These are phyloP conservation scores for Psittacula derbiana DNA, from an alignment of 2,797 vertebrate genomes.

Conservation along the genomic window DNA sequence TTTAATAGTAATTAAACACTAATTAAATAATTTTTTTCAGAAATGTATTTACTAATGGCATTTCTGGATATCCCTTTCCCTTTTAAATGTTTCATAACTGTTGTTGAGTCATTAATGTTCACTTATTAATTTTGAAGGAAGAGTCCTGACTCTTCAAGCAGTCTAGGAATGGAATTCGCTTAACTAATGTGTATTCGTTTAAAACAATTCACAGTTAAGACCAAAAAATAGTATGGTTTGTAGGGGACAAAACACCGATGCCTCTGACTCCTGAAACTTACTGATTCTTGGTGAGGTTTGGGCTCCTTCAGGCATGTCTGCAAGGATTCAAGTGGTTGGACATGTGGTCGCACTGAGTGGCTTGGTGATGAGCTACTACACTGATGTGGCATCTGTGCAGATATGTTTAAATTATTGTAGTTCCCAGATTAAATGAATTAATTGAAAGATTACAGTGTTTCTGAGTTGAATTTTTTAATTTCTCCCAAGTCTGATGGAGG, in stretches of 20 bases:
- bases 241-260: background rate
- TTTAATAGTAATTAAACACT: constrained; percentile 39
- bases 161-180: constrained; percentile 41
- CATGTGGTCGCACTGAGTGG: background rate
- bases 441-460: background rate
- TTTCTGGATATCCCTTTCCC: constrained; percentile 48
- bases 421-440: background rate
- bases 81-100: constrained; percentile 59
- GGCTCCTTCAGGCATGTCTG: background rate
- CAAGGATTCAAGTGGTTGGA: fast-evolving
- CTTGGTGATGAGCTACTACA: background rate
- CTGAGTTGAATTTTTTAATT: background rate
- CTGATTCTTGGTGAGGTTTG: background rate
- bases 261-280: background rate
- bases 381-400: background rate
- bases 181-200: constrained; percentile 17
- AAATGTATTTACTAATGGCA: constrained; percentile 54
- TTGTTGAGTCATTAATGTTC: constrained; percentile 66
- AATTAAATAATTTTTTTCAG: constrained; percentile 53
- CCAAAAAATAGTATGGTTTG: background rate
- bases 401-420: background rate
- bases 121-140: constrained; percentile 67
- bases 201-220: constrained; percentile 32
- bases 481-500: background rate
- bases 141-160: constrained; percentile 45